phyloP scores from a whole-genome alignment of 2,797 vertebrate species.

The Notolepis coatsorum region DNA sequence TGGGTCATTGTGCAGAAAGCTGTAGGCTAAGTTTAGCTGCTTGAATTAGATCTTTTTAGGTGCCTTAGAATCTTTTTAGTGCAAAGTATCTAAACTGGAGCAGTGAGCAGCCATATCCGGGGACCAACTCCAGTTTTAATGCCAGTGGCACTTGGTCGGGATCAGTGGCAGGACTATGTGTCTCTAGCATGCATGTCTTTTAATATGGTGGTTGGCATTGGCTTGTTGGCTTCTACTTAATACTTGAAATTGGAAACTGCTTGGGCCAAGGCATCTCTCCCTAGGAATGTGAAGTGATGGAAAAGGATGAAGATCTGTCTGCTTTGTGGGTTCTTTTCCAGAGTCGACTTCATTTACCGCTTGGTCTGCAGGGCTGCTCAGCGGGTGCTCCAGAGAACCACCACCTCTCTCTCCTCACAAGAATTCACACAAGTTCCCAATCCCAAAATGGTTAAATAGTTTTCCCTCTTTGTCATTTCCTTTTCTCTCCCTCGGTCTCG shows the following conservation, averaged over 20 bases:
- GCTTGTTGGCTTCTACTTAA: slow-evolving; percentile 34
- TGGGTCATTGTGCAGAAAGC: too few species aligned
- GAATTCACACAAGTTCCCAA: slow-evolving; percentile 61
- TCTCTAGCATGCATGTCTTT: too few species aligned
- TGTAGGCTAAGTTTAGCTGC: too few species aligned
- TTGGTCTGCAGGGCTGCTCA: slow-evolving; percentile 30
- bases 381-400: slow-evolving; percentile 49
- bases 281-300: slow-evolving; percentile 66
- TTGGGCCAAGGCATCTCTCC: slow-evolving; percentile 7
- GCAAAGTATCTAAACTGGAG: too few species aligned
- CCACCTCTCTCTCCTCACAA: slow-evolving; percentile 42
- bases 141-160: too few species aligned
- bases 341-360: slow-evolving; percentile 59
- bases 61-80: too few species aligned
- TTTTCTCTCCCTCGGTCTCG: slow-evolving; percentile 45
- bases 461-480: slow-evolving; percentile 78
- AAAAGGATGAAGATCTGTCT: slow-evolving; percentile 68
- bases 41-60: too few species aligned
- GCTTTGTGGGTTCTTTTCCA: slow-evolving; percentile 61
- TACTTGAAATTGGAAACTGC: slow-evolving; percentile 58
- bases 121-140: too few species aligned
- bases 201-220: slow-evolving; percentile 50
- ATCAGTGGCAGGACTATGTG: too few species aligned
- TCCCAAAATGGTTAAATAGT: slow-evolving; percentile 78
- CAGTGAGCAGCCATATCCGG: too few species aligned